These are phyloP conservation scores for Epinephelus fuscoguttatus DNA, from an alignment of 2,113 vertebrate genomes.

Conservation along the genomic window DNA sequence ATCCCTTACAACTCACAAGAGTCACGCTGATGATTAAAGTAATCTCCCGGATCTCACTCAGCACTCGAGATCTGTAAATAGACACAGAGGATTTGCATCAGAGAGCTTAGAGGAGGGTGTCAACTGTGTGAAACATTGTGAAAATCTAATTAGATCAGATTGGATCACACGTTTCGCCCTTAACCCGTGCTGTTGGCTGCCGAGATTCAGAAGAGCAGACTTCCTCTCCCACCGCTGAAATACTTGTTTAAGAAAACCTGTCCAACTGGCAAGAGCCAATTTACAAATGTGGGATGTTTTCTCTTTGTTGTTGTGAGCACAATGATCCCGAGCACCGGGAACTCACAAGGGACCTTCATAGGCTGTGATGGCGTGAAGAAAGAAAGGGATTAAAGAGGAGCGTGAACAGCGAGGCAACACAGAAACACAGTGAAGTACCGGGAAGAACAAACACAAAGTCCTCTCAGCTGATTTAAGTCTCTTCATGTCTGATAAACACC, in stretches of 20 bases:
- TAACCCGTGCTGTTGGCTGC: slow-evolving; percentile 33
- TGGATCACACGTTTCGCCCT: slow-evolving; percentile 39
- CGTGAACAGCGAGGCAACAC: slow-evolving; percentile 57
- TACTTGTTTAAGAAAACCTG: slow-evolving; percentile 63
- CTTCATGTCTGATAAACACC: slow-evolving; percentile 64
- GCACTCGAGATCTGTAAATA: slow-evolving; percentile 16
- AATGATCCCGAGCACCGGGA: slow-evolving; percentile 60
- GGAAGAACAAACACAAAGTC: slow-evolving; percentile 66
- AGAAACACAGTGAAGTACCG: slow-evolving; percentile 57
- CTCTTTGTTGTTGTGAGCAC: slow-evolving; percentile 75
- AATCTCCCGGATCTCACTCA: slow-evolving; percentile 45
- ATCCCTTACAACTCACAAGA: slow-evolving; percentile 45
- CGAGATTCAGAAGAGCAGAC: slow-evolving; percentile 26
- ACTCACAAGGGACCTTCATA: slow-evolving; percentile 65
- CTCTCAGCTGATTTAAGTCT: slow-evolving; percentile 67
- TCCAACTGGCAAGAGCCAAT: slow-evolving; percentile 73
- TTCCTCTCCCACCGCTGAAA: slow-evolving; percentile 50
- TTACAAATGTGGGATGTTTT: slow-evolving; percentile 72
- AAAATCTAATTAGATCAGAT: slow-evolving; percentile 50
- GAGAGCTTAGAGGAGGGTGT: slow-evolving; percentile 25
- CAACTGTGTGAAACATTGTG: slow-evolving; percentile 30
- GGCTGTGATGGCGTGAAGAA: slow-evolving; percentile 44
- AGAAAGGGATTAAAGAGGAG: slow-evolving; percentile 69
- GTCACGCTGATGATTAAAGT: slow-evolving; percentile 48
- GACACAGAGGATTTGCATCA: slow-evolving; percentile 21